Percentiles rank a stretch among this genome's conserved stretches.
Conservation (phyloP, 2,797 vertebrate genomes). For the Potorous gilbertii region DNA sequence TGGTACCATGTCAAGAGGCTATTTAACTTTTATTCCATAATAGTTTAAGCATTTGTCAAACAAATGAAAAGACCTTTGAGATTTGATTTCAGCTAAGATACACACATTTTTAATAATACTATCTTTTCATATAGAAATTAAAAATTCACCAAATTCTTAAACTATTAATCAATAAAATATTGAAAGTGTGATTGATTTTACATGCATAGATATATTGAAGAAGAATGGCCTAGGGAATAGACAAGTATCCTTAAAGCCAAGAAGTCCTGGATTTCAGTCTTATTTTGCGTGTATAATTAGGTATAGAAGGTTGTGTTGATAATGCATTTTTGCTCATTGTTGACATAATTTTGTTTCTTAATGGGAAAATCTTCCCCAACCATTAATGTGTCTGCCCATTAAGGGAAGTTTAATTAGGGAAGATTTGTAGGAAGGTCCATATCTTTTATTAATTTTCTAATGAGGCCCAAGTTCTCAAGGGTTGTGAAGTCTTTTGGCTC, state of each 20-base stretch:
- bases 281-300: neutral
- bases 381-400: no score
- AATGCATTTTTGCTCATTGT: no score
- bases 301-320: no score
- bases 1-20: neutral
- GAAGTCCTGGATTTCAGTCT: neutral
- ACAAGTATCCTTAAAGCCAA: neutral
- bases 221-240: neutral
- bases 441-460: no score
- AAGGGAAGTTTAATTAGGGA: no score
- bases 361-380: no score
- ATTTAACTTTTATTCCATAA: neutral
- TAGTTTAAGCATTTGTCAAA: neutral
- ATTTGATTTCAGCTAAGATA: neutral
- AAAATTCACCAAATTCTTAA: neutral
- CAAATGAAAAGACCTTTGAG: neutral
- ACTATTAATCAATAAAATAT: neutral
- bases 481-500: no score
- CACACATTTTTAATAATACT: neutral
- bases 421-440: no score
- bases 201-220: neutral
- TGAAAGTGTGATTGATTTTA: neutral
- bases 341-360: no score
- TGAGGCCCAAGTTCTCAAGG: no score
- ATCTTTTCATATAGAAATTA: neutral